phyloP scores from a whole-genome alignment of 2,113 vertebrate species.

The Eulemur macaco region DNA sequence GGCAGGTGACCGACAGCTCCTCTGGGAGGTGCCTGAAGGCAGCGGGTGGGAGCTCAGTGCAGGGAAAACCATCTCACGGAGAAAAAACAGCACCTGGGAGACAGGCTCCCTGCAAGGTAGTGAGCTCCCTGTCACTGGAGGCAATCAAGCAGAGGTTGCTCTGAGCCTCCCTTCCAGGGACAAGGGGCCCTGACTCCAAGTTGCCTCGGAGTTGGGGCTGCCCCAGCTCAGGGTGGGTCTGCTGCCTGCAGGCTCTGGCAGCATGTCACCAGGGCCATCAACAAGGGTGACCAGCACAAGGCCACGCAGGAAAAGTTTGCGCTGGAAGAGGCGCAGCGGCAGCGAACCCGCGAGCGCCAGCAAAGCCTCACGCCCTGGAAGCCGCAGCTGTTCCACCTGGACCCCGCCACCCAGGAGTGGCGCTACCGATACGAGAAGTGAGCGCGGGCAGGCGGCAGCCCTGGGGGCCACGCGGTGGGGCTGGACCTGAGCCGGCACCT shows the following conservation, averaged over 20 bases:
- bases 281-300: slow-evolving; percentile 90
- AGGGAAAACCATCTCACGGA: not conserved
- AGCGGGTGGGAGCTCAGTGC: fast-evolving
- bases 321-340: slow-evolving; percentile 94
- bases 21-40: not conserved
- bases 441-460: not conserved
- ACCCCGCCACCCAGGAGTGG: slow-evolving; percentile 89
- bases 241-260: slow-evolving; percentile 90
- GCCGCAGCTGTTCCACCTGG: slow-evolving; percentile 88
- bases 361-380: slow-evolving; percentile 85
- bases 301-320: slow-evolving; percentile 95
- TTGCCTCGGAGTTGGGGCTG: fast-evolving
- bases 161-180: not conserved
- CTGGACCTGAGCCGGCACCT: not conserved
- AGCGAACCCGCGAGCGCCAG: slow-evolving; percentile 86
- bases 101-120: not conserved
- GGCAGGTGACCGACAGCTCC: not conserved
- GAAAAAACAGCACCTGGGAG: not conserved
- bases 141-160: not conserved
- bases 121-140: not conserved
- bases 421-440: slow-evolving; percentile 93
- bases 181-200: no score
- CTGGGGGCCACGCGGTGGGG: fast-evolving
- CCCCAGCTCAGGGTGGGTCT: slow-evolving; percentile 80
- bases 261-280: slow-evolving; percentile 93